Evolutionary conservation across 2,113 vertebrate species (phyloP).

Genomic region (Stegastes partitus): DNA sequence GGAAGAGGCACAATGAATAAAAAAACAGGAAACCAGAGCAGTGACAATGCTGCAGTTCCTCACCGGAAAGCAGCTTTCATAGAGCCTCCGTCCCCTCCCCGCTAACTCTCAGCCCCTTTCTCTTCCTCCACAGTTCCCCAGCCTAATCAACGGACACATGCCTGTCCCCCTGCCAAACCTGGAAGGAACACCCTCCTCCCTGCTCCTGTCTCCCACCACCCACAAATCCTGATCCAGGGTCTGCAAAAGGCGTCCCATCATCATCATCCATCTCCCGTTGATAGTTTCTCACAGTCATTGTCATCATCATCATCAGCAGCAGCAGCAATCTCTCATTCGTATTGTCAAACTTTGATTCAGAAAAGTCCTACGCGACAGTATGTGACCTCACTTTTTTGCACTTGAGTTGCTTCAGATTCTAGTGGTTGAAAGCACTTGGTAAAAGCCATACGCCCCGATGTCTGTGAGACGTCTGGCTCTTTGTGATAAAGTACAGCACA

Average conservation of each 20-base stretch:
- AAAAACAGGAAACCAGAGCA: constrained; percentile 76
- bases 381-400: constrained; percentile 79
- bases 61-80: constrained; percentile 70
- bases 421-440: constrained; percentile 79
- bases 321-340: constrained; percentile 23
- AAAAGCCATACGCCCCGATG: constrained; percentile 69
- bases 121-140: constrained; percentile 90
- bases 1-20: constrained; percentile 72
- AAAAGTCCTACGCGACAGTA: constrained; percentile 45
- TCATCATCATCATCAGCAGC: constrained; percentile 3
- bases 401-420: constrained; percentile 74
- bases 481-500: constrained; percentile 70
- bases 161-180: constrained; percentile 91
- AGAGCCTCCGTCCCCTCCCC: constrained; percentile 59
- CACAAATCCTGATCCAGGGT: constrained; percentile 92
- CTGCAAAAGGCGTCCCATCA: constrained; percentile 31
- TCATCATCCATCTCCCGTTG: constrained; percentile 22
- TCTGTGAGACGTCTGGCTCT: constrained; percentile 66
- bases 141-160: constrained; percentile 94
- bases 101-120: constrained; percentile 71
- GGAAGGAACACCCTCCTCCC: constrained; percentile 93
- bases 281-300: constrained; percentile 11
- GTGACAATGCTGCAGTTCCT: constrained; percentile 84
- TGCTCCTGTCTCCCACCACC: constrained; percentile 89
- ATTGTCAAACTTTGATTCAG: constrained; percentile 41